A percentile compares a stretch with the other conserved stretches of the same genome.
Evolutionary conservation across 2,888 invertebrate genomes (phyloP).

Genomic region (Trichopria drosophilae): DNA sequence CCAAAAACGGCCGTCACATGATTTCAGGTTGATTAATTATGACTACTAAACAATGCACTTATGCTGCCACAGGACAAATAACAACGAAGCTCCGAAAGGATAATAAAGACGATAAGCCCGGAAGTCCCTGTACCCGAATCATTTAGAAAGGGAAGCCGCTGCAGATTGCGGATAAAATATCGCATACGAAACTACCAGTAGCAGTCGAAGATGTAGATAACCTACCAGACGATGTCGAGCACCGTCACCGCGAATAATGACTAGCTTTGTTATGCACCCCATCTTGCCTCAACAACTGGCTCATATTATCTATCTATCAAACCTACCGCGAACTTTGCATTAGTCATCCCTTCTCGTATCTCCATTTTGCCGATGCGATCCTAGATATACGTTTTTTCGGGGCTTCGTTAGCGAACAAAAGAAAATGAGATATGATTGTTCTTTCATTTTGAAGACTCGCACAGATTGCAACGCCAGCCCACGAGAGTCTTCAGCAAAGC

Average conservation of each 20-base stretch:
- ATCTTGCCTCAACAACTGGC: slow-evolving; percentile 24
- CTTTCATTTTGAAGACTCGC: no score
- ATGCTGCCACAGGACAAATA: no score
- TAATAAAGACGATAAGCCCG: slow-evolving; percentile 35
- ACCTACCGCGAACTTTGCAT: slow-evolving; percentile 34
- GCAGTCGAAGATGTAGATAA: slow-evolving; percentile 44
- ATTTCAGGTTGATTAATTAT: no score
- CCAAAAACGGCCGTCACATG: no score
- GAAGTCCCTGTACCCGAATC: slow-evolving; percentile 36
- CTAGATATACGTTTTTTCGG: slow-evolving; percentile 24
- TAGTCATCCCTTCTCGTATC: slow-evolving; percentile 41
- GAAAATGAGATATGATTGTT: no score
- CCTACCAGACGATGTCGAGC: slow-evolving; percentile 38
- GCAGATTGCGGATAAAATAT: slow-evolving; percentile 31
- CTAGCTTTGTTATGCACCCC: slow-evolving; percentile 39
- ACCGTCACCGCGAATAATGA: slow-evolving; percentile 42
- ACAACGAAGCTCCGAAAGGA: no score
- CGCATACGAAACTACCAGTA: slow-evolving; percentile 36
- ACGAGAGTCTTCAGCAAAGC: no score
- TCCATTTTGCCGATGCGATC: slow-evolving; percentile 35
- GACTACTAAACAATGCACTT: no score
- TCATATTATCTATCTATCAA: slow-evolving; percentile 29
- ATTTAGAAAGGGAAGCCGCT: slow-evolving; percentile 24
- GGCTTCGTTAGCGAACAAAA: no score
- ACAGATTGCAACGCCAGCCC: no score